These are phyloP conservation scores for Heliornis fulica DNA, from an alignment of 2,113 vertebrate species.

Conservation along the genomic window DNA sequence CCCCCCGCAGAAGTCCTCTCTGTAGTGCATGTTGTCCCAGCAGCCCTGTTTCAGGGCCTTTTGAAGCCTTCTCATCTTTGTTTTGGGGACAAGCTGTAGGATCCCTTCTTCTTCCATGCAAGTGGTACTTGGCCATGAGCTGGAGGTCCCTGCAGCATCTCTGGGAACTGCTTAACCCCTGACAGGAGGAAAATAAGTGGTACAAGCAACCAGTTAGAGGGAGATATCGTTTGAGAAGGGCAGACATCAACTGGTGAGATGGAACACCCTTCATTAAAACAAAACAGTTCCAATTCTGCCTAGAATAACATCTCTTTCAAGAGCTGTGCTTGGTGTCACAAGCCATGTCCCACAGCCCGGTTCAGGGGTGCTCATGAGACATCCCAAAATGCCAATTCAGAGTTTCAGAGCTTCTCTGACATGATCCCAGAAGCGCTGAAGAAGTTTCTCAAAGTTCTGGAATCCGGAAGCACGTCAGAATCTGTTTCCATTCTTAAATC, in stretches of 20 bases:
- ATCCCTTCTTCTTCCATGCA: neutral
- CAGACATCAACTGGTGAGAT: neutral
- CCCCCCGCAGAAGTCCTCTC: neutral
- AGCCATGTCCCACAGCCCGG: neutral
- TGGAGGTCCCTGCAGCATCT: neutral
- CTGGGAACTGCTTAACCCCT: neutral
- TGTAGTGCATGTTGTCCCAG: neutral
- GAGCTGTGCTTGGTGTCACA: neutral
- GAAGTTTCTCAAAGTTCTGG: neutral
- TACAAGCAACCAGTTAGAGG: neutral
- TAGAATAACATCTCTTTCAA: neutral
- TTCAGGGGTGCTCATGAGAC: fast-evolving
- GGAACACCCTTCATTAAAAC: neutral
- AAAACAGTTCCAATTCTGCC: neutral
- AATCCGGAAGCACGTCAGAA: neutral
- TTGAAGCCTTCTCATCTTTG: neutral
- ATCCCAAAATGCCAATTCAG: fast-evolving
- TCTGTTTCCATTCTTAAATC: neutral
- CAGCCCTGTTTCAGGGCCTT: neutral
- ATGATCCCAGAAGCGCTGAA: no score
- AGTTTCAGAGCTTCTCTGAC: neutral
- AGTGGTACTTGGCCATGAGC: neutral
- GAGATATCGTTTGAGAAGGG: neutral
- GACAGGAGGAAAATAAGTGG: neutral
- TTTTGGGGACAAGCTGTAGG: neutral